phyloP scores from a whole-genome alignment of 2,113 vertebrate species.

The Tiliqua scincoides region DNA sequence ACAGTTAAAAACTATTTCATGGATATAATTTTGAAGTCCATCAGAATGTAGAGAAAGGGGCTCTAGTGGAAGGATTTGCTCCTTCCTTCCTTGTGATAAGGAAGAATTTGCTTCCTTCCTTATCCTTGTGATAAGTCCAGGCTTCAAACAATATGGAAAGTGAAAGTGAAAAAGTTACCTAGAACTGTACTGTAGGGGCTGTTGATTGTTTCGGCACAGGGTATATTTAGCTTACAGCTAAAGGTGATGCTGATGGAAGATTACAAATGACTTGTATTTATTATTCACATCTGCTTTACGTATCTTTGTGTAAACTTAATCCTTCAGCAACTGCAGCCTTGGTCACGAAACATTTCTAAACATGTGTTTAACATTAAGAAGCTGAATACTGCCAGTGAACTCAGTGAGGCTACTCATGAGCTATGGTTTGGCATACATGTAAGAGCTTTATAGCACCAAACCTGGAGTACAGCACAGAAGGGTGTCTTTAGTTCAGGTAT shows the following conservation, averaged over 20 bases:
- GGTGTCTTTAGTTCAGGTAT: neutral
- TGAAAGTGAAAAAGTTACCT: slow-evolving; percentile 22
- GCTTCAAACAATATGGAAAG: slow-evolving; percentile 7
- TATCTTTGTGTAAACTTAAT: slow-evolving; percentile 7
- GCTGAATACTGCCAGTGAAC: neutral
- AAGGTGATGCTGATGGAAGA: slow-evolving; percentile 51
- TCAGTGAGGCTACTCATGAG: slow-evolving; percentile 11
- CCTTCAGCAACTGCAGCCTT: slow-evolving; percentile 18
- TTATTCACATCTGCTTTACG: slow-evolving; percentile 59
- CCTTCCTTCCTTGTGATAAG: too few relatives aligned
- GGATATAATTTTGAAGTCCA: neutral
- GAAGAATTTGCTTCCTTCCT: too few relatives aligned
- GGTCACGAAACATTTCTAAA: slow-evolving; percentile 12
- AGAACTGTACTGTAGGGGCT: slow-evolving; percentile 14
- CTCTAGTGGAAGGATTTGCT: neutral
- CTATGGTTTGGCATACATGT: neutral
- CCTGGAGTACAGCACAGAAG: neutral
- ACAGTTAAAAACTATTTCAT: neutral
- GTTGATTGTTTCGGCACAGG: slow-evolving; percentile 48
- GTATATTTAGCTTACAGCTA: slow-evolving; percentile 38
- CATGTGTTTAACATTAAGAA: slow-evolving; percentile 19
- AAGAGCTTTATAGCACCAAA: neutral
- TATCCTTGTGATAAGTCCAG: rapidly evolving
- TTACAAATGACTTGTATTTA: slow-evolving; percentile 61
- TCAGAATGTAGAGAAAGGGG: neutral